Percentiles rank a stretch among this genome's conserved stretches.
phyloP scores from a whole-genome alignment of 2,888 invertebrate species.

The Mythimna impura region DNA sequence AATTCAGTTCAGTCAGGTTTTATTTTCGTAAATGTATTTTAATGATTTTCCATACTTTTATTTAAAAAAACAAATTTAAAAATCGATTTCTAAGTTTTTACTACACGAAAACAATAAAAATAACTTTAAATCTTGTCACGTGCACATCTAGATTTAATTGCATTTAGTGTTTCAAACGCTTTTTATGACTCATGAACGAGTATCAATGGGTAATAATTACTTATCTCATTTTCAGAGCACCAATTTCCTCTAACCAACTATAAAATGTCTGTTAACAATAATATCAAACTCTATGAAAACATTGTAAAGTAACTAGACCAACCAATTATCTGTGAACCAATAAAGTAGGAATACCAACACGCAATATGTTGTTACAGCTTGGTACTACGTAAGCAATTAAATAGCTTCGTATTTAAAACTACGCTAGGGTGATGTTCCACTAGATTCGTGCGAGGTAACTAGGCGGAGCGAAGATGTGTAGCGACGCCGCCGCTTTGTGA shows the following conservation, averaged over 20 bases:
- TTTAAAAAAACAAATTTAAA: neutral
- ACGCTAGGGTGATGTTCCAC: slow-evolving; percentile 1
- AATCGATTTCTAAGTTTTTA: neutral
- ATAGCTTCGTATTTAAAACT: slow-evolving; percentile 47
- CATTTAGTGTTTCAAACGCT: neutral
- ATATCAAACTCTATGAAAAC: slow-evolving; percentile 19
- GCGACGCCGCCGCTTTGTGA: neutral
- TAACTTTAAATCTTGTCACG: neutral
- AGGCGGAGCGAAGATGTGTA: neutral
- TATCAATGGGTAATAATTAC: neutral
- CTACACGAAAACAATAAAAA: neutral
- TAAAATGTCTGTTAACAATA: slow-evolving; percentile 8
- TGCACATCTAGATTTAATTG: neutral
- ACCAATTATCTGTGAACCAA: slow-evolving; percentile 43
- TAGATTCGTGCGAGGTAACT: neutral
- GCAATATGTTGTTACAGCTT: slow-evolving; percentile 44
- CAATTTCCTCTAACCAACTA: neutral
- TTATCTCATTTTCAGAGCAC: neutral
- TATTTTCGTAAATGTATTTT: too few species aligned
- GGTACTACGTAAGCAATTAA: slow-evolving; percentile 39
- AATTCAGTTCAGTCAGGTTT: too few species aligned
- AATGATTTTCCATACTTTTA: neutral
- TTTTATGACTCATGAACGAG: neutral
- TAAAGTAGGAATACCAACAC: slow-evolving; percentile 30
- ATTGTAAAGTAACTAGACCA: slow-evolving; percentile 26